phyloP scores from a whole-genome alignment of 1,140 invertebrate genomes.

The Chironomus striatipennis region DNA sequence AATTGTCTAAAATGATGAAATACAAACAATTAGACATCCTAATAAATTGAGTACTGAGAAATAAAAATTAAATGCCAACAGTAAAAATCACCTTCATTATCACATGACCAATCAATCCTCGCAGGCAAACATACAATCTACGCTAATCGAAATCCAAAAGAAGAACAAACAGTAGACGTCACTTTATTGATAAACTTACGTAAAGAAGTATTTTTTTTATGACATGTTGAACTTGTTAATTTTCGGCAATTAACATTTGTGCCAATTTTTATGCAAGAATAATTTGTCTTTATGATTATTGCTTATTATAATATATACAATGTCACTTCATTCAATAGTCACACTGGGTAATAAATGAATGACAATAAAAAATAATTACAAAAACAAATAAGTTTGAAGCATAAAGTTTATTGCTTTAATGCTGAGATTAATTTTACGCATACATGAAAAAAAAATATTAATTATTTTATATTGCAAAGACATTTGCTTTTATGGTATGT shows the following conservation, averaged over 20 bases:
- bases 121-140: too few species aligned
- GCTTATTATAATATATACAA: not conserved
- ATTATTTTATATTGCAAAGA: slow-evolving; percentile 24
- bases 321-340: not conserved
- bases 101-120: too few species aligned
- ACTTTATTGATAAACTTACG: not conserved
- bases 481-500: slow-evolving; percentile 19
- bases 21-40: too few species aligned
- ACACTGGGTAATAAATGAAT: not conserved
- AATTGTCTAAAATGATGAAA: too few species aligned
- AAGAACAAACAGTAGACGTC: not conserved
- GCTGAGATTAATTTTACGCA: not conserved
- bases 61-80: too few species aligned
- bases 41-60: too few species aligned
- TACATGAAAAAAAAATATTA: not conserved
- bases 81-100: too few species aligned
- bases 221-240: slow-evolving; percentile 13
- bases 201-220: not conserved
- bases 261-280: slow-evolving; percentile 18
- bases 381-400: slow-evolving; percentile 12
- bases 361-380: slow-evolving; percentile 21
- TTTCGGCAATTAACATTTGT: not conserved
- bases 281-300: slow-evolving; percentile 20
- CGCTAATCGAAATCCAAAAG: too few species aligned
- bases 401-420: not conserved